Conservation (phyloP, 2,888 invertebrate species). For the Eupithecia insigniata region DNA sequence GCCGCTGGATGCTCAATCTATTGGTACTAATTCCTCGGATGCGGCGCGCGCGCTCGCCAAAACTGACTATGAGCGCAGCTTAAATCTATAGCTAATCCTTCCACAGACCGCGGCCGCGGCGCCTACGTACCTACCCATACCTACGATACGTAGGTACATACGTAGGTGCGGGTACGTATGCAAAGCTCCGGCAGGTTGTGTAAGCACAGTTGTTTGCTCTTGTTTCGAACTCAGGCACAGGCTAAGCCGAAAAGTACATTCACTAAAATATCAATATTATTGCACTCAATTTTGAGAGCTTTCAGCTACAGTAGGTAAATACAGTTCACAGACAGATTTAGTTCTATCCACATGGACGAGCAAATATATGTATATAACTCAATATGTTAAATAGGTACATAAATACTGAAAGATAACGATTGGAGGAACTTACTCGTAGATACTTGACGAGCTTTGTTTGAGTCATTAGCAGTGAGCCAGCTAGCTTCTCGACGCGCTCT, state of each 20-base stretch:
- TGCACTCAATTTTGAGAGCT: neutral
- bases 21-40: neutral
- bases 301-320: neutral
- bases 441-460: neutral
- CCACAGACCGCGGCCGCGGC: neutral
- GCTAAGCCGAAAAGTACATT: constrained; percentile 3
- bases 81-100: constrained; percentile 23
- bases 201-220: constrained; percentile 33
- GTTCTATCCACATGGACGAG: neutral
- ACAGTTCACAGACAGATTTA: neutral
- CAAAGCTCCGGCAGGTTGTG: constrained; percentile 22
- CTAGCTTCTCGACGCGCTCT: neutral
- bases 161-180: neutral
- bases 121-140: neutral
- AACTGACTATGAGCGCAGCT: constrained; percentile 4
- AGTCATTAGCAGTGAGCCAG: neutral
- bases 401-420: neutral
- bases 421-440: neutral
- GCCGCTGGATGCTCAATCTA: neutral
- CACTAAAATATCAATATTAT: constrained; percentile 12
- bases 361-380: no score
- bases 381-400: no score
- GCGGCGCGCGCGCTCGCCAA: neutral
- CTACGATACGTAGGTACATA: neutral
- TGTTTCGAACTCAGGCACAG: constrained; percentile 26